Evolutionary conservation across 2,888 invertebrate genomes (phyloP), one percentile per base, ranked within the genome.

Genomic region (Drosophila maculinotata): DNA sequence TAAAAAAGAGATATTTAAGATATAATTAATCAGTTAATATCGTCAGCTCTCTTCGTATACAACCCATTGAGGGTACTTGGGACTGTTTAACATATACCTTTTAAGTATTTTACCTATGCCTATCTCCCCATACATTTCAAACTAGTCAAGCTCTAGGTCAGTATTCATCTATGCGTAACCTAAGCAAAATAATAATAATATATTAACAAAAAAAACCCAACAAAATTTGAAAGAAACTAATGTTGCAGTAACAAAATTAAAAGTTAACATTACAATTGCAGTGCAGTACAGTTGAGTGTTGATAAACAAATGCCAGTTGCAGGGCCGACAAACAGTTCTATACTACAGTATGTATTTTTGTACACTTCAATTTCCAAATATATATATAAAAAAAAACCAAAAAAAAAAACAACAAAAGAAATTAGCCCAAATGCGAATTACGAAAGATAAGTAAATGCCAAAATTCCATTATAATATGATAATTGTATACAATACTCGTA

Each of bases 201-300:
- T 17, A 15, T 1, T 8, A 8, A 9, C 10, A 28, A 17, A 17
- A 44, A 15, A 44, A 26, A 42, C 3, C 14, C 36, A 36, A 45
- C 41, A 53, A 53, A 60, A 63, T 56, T 41, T 68, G 47, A 73
- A 59, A 42, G 45, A 65, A 42, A 41, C 42, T 56, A 60, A 59
- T 64, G 45, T 62, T 77, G 64, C 75, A 71, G 58, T 75, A 66
- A 71, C 62, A 70, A 81, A 64, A 78, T 71, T 81, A 69, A 76
- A 80, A 84, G 79, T 87, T 79, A 87, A 79, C 85, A 69, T 88
- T 87, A 85, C 87, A 88, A 85, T 88, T 88, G 82, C 88, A 87
- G 88, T 86, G 75, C 83, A 87, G 67, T 65, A 74, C 78, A 73
- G 73, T 86, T 80, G 81, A 87, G 75, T 80, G 78, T 80, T 80